These are phyloP conservation scores for Camelus bactrianus DNA, from an alignment of 2,113 vertebrate genomes.

Conservation along the genomic window DNA sequence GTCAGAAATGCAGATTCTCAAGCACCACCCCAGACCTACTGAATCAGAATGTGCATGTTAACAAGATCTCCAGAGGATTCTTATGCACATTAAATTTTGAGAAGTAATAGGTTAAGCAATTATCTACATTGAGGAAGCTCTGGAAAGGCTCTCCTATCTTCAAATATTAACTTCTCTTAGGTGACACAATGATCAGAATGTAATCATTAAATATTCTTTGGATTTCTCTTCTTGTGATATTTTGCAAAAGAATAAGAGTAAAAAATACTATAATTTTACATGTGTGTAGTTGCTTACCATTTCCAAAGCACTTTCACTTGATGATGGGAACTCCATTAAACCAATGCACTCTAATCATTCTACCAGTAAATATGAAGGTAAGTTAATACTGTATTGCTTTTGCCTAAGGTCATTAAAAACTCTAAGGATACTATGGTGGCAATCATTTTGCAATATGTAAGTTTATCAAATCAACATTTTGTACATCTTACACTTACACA, in stretches of 20 bases:
- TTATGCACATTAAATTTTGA: not conserved
- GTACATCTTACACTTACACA: not conserved
- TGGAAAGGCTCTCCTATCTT: not conserved
- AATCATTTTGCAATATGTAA: not conserved
- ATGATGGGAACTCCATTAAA: not conserved
- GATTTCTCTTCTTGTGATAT: constrained; percentile 7
- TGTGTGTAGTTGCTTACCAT: not conserved
- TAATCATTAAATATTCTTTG: constrained; percentile 29
- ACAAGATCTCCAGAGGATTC: not conserved
- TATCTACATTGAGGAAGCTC: not conserved
- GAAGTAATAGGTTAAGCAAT: not conserved
- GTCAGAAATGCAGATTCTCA: not conserved
- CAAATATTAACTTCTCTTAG: constrained; percentile 38
- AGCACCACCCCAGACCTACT: not conserved
- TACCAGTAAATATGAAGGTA: constrained; percentile 51
- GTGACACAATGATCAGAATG: not conserved
- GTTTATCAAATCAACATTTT: not conserved
- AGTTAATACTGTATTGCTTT: not conserved
- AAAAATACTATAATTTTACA: not conserved
- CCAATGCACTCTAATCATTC: not conserved
- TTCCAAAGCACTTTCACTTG: constrained; percentile 38
- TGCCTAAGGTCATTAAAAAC: not conserved
- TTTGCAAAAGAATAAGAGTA: not conserved
- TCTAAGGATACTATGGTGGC: not conserved
- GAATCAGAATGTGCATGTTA: not conserved